phyloP scores from a whole-genome alignment of 2,888 invertebrate species.

The Drosophila koepferae region DNA sequence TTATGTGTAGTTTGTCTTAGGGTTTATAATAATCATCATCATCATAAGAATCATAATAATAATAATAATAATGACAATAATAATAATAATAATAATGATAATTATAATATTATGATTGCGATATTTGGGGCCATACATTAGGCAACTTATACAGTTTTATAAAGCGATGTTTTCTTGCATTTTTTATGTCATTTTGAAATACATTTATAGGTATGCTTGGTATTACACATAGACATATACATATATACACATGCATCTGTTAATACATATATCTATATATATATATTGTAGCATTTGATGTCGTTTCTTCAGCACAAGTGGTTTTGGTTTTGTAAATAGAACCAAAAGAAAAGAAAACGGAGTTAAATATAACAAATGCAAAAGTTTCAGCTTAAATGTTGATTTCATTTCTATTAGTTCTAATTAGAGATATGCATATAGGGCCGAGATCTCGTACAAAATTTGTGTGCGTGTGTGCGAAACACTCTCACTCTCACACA shows the following conservation, averaged over 20 bases:
- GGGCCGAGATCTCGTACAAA: conserved; percentile 62
- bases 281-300: conserved; percentile 25
- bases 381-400: conserved; percentile 48
- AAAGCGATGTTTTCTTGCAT: conserved; percentile 49
- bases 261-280: conserved; percentile 7
- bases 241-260: conserved; percentile 1
- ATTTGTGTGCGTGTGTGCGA: conserved; percentile 17
- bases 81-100: conserved; percentile 34
- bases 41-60: conserved; percentile 35
- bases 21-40: conserved; percentile 38
- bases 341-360: conserved; percentile 11
- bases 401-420: conserved; percentile 23
- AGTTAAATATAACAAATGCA: conserved; percentile 58
- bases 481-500: too few species aligned
- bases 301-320: conserved; percentile 41
- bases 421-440: conserved; percentile 57
- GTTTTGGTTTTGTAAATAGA: not conserved
- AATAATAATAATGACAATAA: conserved; percentile 32
- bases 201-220: conserved; percentile 28
- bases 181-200: conserved; percentile 10
- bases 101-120: conserved; percentile 49
- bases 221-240: conserved; percentile 6
- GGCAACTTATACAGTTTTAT: conserved; percentile 59
- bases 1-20: conserved; percentile 18
- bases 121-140: conserved; percentile 29